phyloP scores from a whole-genome alignment of 2,888 invertebrate genomes.

The Tribolium freemani region DNA sequence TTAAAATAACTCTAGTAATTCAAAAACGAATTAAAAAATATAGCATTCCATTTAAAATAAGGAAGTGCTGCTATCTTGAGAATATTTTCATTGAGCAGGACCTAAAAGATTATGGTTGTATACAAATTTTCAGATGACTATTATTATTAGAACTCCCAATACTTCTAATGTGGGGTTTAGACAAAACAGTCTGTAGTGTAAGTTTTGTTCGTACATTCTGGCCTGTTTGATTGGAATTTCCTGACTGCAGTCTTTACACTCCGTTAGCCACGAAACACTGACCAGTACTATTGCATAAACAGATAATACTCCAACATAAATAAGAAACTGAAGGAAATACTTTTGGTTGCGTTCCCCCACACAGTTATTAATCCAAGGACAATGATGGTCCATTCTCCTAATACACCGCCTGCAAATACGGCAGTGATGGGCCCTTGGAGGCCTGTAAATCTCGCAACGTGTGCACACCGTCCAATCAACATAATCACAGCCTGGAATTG shows the following conservation, averaged over 20 bases:
- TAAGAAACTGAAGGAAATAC: conserved; percentile 89
- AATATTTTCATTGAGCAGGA: too few species aligned
- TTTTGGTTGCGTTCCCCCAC: conserved; percentile 94
- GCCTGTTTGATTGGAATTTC: conserved; percentile 78
- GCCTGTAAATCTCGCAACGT: conserved; percentile 85
- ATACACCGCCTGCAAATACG: conserved; percentile 89
- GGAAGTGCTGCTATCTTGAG: too few species aligned
- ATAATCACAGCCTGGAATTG: conserved; percentile 68
- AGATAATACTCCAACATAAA: conserved; percentile 75
- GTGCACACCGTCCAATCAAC: conserved; percentile 86
- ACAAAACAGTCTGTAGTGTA: too few species aligned
- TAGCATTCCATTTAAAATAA: too few species aligned
- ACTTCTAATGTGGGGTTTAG: too few species aligned
- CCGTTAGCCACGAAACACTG: conserved; percentile 4
- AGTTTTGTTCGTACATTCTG: conserved; percentile 75
- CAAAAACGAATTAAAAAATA: too few species aligned
- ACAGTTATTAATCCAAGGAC: conserved; percentile 94
- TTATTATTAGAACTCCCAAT: too few species aligned
- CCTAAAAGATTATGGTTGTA: too few species aligned
- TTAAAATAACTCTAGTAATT: too few species aligned
- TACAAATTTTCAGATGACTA: too few species aligned
- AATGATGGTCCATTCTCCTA: conserved; percentile 87
- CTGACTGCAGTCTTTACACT: conserved; percentile 71
- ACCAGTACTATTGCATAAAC: conserved; percentile 28
- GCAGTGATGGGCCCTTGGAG: conserved; percentile 90